These are phyloP conservation scores for Paedocypris micromegethes DNA, from an alignment of 2,797 vertebrate species.

Conservation along the genomic window DNA sequence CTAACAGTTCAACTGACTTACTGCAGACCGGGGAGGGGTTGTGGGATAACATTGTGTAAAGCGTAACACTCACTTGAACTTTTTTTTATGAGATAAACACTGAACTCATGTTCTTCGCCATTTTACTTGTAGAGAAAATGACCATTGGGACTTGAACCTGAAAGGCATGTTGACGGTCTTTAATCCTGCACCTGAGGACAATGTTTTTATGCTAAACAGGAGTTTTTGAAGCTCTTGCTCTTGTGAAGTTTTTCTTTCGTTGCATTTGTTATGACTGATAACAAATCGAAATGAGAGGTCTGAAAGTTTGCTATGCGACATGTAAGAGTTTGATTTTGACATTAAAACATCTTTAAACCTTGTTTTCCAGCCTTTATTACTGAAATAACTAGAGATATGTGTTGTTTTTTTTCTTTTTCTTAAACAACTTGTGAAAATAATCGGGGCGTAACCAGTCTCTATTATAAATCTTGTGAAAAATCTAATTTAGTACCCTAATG, in stretches of 20 bases:
- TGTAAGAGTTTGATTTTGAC: slow-evolving; percentile 76
- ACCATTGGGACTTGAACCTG: slow-evolving; percentile 65
- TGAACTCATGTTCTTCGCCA: slow-evolving; percentile 29
- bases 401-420: not conserved
- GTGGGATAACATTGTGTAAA: slow-evolving; percentile 43
- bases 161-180: slow-evolving; percentile 75
- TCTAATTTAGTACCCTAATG: no score
- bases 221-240: slow-evolving; percentile 54
- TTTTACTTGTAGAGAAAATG: slow-evolving; percentile 65
- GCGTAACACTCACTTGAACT: slow-evolving; percentile 38
- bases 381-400: not conserved
- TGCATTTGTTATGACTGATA: slow-evolving; percentile 67
- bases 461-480: no score
- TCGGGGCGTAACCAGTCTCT: no score
- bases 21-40: slow-evolving; percentile 55
- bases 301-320: slow-evolving; percentile 70
- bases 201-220: slow-evolving; percentile 51
- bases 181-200: slow-evolving; percentile 69
- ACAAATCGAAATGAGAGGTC: slow-evolving; percentile 49
- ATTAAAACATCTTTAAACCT: slow-evolving; percentile 71
- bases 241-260: slow-evolving; percentile 65
- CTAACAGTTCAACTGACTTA: slow-evolving; percentile 62
- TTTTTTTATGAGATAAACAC: slow-evolving; percentile 43
- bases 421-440: no score
- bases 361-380: not conserved